Evolutionary conservation across 2,113 vertebrate genomes (phyloP), one percentile per base, ranked within the genome.

Genomic region (Hippocampus comes): DNA sequence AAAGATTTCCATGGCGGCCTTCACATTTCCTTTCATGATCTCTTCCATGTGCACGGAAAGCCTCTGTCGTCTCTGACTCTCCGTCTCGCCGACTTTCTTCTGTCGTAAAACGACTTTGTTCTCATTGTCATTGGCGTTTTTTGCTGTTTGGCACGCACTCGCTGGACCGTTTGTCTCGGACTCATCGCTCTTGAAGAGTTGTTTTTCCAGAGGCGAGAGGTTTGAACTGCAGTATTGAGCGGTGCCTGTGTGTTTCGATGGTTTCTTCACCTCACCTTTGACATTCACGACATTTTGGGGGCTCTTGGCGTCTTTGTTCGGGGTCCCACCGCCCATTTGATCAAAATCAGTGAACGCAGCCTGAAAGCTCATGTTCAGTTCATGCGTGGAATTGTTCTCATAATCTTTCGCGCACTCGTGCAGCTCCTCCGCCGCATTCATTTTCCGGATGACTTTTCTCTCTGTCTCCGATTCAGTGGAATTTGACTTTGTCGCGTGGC

Each of bases 41-140:
- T 96, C 95, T 5, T 97, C 95, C 78, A 94, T 95, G 88, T 96
- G 95, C 20, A 95, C 85, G 2, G 96, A 97, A 71, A 96, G 84
- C 53, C 95, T 94, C 82, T 95, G 93, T 21, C 92, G 80, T 77
- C 94, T 91, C 67, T 96, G 93, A 8, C 93, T 92, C 60, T 95
- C 95, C 0, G 94, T 95, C 89, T 97, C 95, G 70, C 80, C 88
- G 12, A 14, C 66, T 89, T 95, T 96, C 75, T 93, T 94, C 78
- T 94, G 86, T 87, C 95, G 93, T 63, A 95, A 84, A 75, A 94
- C 92, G 65, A 94, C 92, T 75, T 88, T 89, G 48, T 80, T 76
- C 21, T 75, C 68, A 34, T 65, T 38, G 8, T 17, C 63, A 70
- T 14, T 75, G 41, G 59, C 71, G 51, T 17, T 66, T 74, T 76